Evolutionary conservation across 2,797 vertebrate species (phyloP).

Genomic region (Poeciliopsis paucimaculata): DNA sequence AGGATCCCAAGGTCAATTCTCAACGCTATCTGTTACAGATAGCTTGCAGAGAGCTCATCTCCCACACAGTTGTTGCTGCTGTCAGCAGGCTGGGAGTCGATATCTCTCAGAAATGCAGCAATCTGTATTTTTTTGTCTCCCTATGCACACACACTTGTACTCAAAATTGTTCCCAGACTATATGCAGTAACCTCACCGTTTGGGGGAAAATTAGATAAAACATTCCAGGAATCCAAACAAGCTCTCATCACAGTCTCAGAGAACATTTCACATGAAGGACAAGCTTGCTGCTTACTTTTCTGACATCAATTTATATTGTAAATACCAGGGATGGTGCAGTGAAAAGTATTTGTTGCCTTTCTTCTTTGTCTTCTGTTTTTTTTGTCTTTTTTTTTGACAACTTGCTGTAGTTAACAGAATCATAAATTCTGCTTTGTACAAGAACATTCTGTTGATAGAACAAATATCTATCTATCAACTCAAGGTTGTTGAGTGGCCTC

Average conservation of each 20-base stretch:
- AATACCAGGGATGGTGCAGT: background rate
- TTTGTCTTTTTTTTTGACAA: background rate
- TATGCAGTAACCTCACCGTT: conserved; percentile 7
- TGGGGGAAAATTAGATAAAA: conserved; percentile 8
- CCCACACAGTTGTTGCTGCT: conserved; percentile 56
- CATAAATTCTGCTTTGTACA: background rate
- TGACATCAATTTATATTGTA: background rate
- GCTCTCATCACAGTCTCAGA: conserved; percentile 1
- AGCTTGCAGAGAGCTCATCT: conserved; percentile 38
- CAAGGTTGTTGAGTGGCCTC: background rate
- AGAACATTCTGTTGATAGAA: background rate
- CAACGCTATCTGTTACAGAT: conserved; percentile 48
- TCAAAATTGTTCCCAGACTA: conserved; percentile 1
- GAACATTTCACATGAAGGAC: background rate
- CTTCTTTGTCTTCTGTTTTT: background rate
- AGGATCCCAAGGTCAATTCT: conserved; percentile 48
- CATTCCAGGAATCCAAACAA: conserved; percentile 18
- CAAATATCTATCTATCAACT: background rate
- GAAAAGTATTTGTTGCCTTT: background rate
- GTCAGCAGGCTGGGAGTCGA: conserved; percentile 41
- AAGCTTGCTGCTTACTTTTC: background rate
- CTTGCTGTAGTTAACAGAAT: background rate
- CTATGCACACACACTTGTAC: conserved; percentile 12
- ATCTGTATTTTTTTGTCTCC: conserved; percentile 29
- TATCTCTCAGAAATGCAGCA: conserved; percentile 40